phyloP scores from a whole-genome alignment of 2,113 vertebrate genomes.

The Apaloderma vittatum region DNA sequence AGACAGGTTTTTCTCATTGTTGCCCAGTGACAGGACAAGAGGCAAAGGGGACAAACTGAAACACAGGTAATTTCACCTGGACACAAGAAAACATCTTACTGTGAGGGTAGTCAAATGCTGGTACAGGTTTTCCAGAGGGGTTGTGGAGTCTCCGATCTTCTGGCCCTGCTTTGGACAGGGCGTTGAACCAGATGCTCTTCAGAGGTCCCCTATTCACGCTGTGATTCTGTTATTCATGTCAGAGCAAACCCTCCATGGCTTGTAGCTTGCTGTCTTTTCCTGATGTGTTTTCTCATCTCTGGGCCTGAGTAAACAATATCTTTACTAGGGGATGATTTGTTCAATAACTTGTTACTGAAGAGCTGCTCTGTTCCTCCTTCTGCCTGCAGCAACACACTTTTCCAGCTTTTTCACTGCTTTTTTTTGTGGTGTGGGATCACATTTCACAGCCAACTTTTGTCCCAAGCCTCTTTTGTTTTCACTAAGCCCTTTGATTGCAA shows the following conservation, averaged over 20 bases:
- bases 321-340: background rate
- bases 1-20: background rate
- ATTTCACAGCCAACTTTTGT: background rate
- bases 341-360: background rate
- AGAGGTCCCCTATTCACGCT: background rate
- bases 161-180: background rate
- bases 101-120: background rate
- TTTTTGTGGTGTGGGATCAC: background rate
- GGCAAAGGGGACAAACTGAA: background rate
- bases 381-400: background rate
- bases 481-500: background rate
- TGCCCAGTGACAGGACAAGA: background rate
- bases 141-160: background rate
- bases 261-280: background rate
- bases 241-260: background rate
- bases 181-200: background rate
- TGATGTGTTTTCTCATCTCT: background rate
- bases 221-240: background rate
- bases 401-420: background rate
- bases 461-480: background rate
- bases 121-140: background rate
- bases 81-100: background rate
- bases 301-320: background rate
- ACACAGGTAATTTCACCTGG: background rate
- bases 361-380: background rate